Percentiles rank a stretch among this genome's conserved stretches.
Conservation (phyloP, 2,113 vertebrate genomes). For the Protomyctophum bolini region DNA sequence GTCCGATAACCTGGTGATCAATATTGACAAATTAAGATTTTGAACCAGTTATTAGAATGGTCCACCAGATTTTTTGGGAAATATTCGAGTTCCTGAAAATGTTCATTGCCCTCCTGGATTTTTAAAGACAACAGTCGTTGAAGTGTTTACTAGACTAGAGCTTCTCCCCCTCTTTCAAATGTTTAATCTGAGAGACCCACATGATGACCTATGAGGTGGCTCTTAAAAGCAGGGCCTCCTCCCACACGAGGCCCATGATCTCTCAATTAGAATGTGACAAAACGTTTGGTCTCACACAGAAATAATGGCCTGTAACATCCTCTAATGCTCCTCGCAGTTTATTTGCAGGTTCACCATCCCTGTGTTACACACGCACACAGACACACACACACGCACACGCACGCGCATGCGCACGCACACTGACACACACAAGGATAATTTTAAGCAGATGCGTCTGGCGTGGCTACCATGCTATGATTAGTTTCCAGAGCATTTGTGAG, state of each 20-base stretch:
- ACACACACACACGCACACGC: constrained; percentile 6
- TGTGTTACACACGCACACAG: constrained; percentile 64
- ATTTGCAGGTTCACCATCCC: constrained; percentile 68
- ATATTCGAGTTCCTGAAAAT: no score
- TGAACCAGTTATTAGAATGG: background rate
- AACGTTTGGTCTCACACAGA: constrained; percentile 66
- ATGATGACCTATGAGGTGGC: constrained; percentile 5
- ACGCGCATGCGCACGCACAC: constrained; percentile 19
- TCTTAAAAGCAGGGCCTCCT: constrained; percentile 40
- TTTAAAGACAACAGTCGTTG: no score
- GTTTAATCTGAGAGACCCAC: background rate
- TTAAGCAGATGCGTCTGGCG: constrained; percentile 84
- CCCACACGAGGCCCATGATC: constrained; percentile 46
- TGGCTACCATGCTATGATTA: constrained; percentile 83
- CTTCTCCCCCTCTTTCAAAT: background rate
- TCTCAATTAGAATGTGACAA: constrained; percentile 71
- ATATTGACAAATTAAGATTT: background rate
- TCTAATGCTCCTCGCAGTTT: constrained; percentile 68
- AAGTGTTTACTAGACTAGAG: background rate
- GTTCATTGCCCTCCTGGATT: no score
- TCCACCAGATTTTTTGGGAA: background rate
- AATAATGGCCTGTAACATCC: constrained; percentile 71
- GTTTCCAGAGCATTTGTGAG: constrained; percentile 84
- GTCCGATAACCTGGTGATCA: no score
- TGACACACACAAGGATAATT: constrained; percentile 77